Evolutionary conservation across 2,113 vertebrate genomes (phyloP).

Genomic region (Zapus hudsonius): DNA sequence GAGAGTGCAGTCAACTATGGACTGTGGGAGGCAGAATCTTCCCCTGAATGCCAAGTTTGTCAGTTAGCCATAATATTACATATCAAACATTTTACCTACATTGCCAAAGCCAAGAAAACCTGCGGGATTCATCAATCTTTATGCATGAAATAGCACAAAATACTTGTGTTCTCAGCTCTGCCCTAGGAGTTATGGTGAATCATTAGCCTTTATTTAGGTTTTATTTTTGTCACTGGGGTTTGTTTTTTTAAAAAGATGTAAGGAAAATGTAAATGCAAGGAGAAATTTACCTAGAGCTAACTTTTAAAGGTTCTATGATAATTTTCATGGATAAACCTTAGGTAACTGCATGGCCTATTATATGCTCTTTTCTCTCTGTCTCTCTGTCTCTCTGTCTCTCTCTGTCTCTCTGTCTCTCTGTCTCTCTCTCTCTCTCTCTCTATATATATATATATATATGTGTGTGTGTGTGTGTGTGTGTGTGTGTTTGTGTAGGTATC

Average conservation of each 20-base stretch:
- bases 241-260: constrained; percentile 70
- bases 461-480: too few species aligned
- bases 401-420: too few species aligned
- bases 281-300: constrained; percentile 75
- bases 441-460: too few species aligned
- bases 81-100: constrained; percentile 53
- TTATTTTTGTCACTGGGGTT: constrained; percentile 73
- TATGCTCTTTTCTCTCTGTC: too few species aligned
- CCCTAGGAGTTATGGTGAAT: constrained; percentile 70
- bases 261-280: constrained; percentile 72
- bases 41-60: constrained; percentile 27
- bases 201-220: constrained; percentile 80
- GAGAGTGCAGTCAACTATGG: neutral
- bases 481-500: too few species aligned
- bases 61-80: constrained; percentile 57
- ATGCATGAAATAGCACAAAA: neutral
- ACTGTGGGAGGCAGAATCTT: constrained; percentile 67
- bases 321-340: constrained; percentile 63
- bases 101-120: constrained; percentile 53
- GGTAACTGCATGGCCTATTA: constrained; percentile 34
- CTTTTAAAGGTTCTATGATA: constrained; percentile 72
- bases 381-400: too few species aligned
- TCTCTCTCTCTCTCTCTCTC: too few species aligned
- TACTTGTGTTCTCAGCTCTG: constrained; percentile 38
- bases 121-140: constrained; percentile 28